phyloP scores from a whole-genome alignment of 1,140 invertebrate genomes.

The Tetramorium simillimum region DNA sequence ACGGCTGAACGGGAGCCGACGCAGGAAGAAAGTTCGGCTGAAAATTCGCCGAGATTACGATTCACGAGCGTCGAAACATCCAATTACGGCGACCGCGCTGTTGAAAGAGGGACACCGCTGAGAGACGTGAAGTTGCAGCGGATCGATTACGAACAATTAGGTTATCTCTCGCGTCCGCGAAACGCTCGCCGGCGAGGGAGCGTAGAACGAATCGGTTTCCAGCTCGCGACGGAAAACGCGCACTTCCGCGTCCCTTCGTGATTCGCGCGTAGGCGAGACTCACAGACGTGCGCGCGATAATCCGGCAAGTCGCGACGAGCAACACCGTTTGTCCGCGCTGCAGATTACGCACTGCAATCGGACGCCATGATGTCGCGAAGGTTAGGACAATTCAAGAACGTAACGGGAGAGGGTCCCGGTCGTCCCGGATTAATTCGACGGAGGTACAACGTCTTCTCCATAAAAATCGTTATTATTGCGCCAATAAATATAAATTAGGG shows the following conservation, averaged over 20 bases:
- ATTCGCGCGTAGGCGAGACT: neutral
- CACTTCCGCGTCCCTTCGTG: neutral
- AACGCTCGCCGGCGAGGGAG: neutral
- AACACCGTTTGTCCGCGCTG: too few species aligned
- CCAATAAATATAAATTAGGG: slow-evolving; percentile 43
- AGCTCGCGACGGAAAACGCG: neutral
- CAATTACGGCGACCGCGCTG: neutral
- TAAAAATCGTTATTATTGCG: slow-evolving; percentile 44
- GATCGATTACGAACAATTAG: neutral
- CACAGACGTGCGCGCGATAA: neutral
- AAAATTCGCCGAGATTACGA: neutral
- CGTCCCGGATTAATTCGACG: neutral
- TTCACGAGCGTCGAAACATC: neutral
- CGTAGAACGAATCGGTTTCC: neutral
- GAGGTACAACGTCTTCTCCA: neutral
- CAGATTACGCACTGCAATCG: neutral
- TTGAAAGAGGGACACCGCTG: neutral
- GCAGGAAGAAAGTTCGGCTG: neutral
- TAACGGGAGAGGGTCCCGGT: neutral
- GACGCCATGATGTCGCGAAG: slow-evolving; percentile 23
- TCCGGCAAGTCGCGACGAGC: neutral
- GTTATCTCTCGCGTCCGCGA: neutral
- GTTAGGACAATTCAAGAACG: neutral
- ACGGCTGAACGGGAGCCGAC: neutral
- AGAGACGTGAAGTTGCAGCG: neutral